These are phyloP conservation scores for Alitta virens DNA, from an alignment of 2,888 invertebrate genomes.

Conservation along the genomic window DNA sequence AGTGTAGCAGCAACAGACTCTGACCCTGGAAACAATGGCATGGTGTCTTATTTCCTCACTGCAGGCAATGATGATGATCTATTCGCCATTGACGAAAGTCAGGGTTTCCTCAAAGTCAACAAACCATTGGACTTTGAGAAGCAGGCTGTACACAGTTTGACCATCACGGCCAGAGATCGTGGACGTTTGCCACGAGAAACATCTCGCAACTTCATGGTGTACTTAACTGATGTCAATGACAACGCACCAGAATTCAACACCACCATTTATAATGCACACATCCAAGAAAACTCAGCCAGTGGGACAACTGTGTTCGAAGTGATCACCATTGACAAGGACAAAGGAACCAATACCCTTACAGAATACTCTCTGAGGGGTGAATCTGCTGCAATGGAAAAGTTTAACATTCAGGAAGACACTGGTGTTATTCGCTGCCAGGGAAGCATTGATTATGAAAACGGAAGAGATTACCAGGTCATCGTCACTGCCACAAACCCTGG, in stretches of 20 bases:
- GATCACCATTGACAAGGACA: constrained; percentile 80
- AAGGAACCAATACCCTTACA: constrained; percentile 81
- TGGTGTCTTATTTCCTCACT: constrained; percentile 85
- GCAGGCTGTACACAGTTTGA: constrained; percentile 78
- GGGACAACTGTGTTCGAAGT: constrained; percentile 67
- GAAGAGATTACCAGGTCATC: constrained; percentile 71
- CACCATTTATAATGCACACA: constrained; percentile 71
- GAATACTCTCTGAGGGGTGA: constrained; percentile 68
- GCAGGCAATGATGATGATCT: constrained; percentile 79
- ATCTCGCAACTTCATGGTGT: constrained; percentile 78
- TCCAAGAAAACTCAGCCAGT: constrained; percentile 79
- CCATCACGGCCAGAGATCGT: constrained; percentile 82
- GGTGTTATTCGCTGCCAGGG: constrained; percentile 75
- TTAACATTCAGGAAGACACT: constrained; percentile 73
- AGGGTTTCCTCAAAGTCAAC: constrained; percentile 78
- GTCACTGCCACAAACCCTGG: constrained; percentile 85
- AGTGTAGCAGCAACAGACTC: constrained; percentile 66
- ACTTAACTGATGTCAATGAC: constrained; percentile 82
- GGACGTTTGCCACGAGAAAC: constrained; percentile 77
- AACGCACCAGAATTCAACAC: constrained; percentile 85
- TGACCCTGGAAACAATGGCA: constrained; percentile 77
- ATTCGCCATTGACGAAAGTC: constrained; percentile 74
- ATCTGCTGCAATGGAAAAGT: constrained; percentile 60
- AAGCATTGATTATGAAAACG: constrained; percentile 85
- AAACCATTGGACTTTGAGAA: constrained; percentile 83